These are phyloP conservation scores for Chrysopa pallens DNA, from an alignment of 1,140 invertebrate genomes.

Conservation along the genomic window DNA sequence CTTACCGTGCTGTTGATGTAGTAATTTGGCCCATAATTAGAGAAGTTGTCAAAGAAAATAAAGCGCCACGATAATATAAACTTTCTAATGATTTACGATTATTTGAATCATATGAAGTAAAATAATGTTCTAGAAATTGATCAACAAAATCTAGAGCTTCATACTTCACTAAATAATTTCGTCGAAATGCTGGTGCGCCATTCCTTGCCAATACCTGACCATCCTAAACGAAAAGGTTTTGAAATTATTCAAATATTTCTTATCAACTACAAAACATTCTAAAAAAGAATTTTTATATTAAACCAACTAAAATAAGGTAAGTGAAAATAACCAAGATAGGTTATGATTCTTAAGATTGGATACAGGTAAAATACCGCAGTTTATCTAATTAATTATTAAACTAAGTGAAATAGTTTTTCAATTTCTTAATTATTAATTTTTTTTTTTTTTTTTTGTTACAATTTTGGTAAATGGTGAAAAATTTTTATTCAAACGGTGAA, in stretches of 20 bases:
- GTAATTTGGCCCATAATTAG: slow-evolving; percentile 23
- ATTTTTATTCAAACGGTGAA: not conserved
- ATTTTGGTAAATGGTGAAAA: not conserved
- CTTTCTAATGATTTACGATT: slow-evolving; percentile 53
- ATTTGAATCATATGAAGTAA: slow-evolving; percentile 62
- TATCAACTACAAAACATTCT: too few relatives aligned
- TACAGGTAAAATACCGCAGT: too few relatives aligned
- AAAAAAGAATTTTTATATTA: too few relatives aligned
- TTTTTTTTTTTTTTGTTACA: too few relatives aligned
- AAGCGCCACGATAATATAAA: slow-evolving; percentile 69
- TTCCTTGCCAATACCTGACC: slow-evolving; percentile 41
- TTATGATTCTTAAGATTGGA: too few relatives aligned
- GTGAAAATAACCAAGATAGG: too few relatives aligned
- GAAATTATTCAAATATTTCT: too few relatives aligned
- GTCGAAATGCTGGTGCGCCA: slow-evolving; percentile 38
- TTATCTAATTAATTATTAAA: too few relatives aligned
- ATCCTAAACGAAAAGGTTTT: slow-evolving; percentile 37
- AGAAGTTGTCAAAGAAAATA: slow-evolving; percentile 45
- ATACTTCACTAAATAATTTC: slow-evolving; percentile 43
- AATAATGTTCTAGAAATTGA: slow-evolving; percentile 67
- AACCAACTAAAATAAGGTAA: too few relatives aligned
- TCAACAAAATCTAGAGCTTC: slow-evolving; percentile 44
- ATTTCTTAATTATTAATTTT: too few relatives aligned
- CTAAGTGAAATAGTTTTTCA: too few relatives aligned
- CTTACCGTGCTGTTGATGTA: slow-evolving; percentile 12